Conservation (phyloP, 2,888 invertebrate genomes). For the Cyaniris semiargus region DNA sequence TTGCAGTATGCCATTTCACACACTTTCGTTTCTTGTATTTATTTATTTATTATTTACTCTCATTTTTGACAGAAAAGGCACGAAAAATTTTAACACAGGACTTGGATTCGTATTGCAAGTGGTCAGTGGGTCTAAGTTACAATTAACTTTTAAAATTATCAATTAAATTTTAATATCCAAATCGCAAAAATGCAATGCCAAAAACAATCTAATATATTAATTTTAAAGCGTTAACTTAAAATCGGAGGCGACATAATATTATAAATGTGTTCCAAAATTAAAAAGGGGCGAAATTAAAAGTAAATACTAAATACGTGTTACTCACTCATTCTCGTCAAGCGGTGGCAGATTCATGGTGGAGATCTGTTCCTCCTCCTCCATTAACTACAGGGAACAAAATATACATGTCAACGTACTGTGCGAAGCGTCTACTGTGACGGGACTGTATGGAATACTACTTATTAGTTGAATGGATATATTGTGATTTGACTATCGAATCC, state of each 20-base stretch:
- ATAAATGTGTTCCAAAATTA: not conserved
- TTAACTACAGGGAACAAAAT: slow-evolving; percentile 60
- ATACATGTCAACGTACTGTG: slow-evolving; percentile 74
- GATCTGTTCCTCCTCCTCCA: slow-evolving; percentile 66
- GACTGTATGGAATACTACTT: slow-evolving; percentile 37
- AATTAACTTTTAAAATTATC: no score
- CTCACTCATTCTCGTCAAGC: slow-evolving; percentile 67
- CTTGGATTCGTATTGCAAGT: no score
- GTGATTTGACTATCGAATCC: no score
- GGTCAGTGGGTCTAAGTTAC: no score
- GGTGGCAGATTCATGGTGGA: slow-evolving; percentile 65
- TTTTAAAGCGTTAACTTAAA: not conserved
- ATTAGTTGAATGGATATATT: no score
- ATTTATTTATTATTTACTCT: no score
- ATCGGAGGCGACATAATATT: not conserved
- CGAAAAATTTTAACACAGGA: no score
- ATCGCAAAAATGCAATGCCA: not conserved
- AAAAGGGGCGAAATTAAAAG: not conserved
- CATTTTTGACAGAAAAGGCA: no score
- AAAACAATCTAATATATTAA: not conserved
- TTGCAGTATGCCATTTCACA: no score
- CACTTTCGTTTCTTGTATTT: no score
- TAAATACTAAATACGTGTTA: slow-evolving; percentile 44
- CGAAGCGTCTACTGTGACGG: slow-evolving; percentile 66
- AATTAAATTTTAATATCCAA: not conserved